These are phyloP conservation scores for Arctopsyche grandis DNA, from an alignment of 1,140 invertebrate genomes.

Conservation along the genomic window DNA sequence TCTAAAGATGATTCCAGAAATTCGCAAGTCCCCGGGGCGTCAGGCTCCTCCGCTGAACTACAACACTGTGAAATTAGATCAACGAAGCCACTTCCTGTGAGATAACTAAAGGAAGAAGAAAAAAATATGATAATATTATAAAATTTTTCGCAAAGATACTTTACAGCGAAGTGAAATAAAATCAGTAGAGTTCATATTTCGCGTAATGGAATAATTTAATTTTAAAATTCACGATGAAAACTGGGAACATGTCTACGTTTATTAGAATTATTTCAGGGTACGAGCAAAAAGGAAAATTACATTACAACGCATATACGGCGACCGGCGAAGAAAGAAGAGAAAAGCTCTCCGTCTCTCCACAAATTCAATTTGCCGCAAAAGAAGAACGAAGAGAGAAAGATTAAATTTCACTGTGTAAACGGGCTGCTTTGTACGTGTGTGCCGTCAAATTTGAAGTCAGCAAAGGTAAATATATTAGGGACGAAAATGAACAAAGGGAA, in stretches of 20 bases:
- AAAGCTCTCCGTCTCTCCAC: conserved; percentile 17
- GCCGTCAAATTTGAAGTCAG: conserved; percentile 7
- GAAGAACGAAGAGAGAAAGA: conserved; percentile 32
- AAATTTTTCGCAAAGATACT: neutral
- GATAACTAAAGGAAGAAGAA: conserved; percentile 61
- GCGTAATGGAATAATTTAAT: neutral
- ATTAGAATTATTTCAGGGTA: conserved; percentile 12
- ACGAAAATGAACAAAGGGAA: conserved; percentile 19
- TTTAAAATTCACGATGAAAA: neutral
- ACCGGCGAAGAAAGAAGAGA: neutral
- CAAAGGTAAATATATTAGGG: conserved; percentile 24
- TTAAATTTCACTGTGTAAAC: conserved; percentile 34
- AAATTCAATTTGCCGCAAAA: conserved; percentile 30
- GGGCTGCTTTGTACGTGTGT: conserved; percentile 13
- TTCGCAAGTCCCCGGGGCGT: conserved; percentile 60
- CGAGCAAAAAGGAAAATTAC: conserved; percentile 11
- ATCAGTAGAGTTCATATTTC: neutral
- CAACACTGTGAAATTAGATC: conserved; percentile 62
- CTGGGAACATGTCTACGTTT: neutral
- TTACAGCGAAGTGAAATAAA: neutral
- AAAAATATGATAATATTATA: conserved; percentile 33
- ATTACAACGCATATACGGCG: conserved; percentile 12
- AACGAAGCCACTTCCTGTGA: conserved; percentile 62
- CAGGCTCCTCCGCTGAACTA: conserved; percentile 63
- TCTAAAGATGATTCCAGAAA: conserved; percentile 56